A percentile compares a stretch with the other conserved stretches of the same genome.
phyloP scores from a whole-genome alignment of 2,113 vertebrate species.

The Apeltes quadracus region DNA sequence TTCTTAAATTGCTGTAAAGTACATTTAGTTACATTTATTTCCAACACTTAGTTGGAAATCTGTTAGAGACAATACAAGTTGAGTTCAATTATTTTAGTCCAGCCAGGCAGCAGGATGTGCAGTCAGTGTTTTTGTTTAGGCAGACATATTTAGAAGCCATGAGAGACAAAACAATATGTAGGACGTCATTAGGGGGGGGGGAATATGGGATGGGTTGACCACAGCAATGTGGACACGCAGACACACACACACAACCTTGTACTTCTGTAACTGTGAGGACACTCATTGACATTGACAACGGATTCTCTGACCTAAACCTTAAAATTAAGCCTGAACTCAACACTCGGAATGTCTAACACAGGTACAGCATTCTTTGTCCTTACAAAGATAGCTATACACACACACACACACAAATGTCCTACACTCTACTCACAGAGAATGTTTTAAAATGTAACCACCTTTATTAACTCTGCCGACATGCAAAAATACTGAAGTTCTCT shows the following conservation, averaged over 20 bases:
- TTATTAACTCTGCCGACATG: not conserved
- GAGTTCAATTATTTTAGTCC: conserved; percentile 50
- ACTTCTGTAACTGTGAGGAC: not conserved
- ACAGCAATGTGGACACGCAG: conserved; percentile 29
- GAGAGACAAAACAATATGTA: conserved; percentile 77
- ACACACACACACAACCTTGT: conserved; percentile 14
- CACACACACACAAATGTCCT: conserved; percentile 17
- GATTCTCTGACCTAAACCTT: not conserved
- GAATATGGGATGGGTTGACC: conserved; percentile 55
- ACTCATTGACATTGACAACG: not conserved
- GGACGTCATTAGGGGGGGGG: conserved; percentile 60
- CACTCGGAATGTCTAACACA: too few relatives aligned
- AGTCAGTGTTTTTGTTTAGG: conserved; percentile 70
- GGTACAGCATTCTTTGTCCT: too few relatives aligned
- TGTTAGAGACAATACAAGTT: conserved; percentile 41
- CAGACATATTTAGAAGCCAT: conserved; percentile 68
- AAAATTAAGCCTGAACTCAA: too few relatives aligned
- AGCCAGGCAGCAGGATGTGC: conserved; percentile 71
- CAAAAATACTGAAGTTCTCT: not conserved
- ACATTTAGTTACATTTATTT: not conserved
- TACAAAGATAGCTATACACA: not conserved
- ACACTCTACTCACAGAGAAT: conserved; percentile 1
- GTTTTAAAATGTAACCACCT: not conserved
- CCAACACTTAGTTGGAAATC: not conserved
- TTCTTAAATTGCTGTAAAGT: not conserved